A percentile compares a stretch with the other conserved stretches of the same genome.
Conservation (phyloP, 1,140 invertebrate species). For the Drosophila novamexicana region DNA sequence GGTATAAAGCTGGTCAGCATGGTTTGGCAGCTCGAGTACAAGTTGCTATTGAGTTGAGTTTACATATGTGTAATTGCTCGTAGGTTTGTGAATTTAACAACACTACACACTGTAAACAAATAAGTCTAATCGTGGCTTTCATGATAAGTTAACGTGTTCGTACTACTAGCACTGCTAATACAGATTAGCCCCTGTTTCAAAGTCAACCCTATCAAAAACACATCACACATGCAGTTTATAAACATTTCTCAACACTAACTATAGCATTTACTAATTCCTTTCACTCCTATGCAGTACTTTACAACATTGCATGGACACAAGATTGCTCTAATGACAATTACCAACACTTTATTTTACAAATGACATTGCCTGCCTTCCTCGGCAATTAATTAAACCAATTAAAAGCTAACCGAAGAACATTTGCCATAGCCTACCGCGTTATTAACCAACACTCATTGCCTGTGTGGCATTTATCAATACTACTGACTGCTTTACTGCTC, state of each 20-base stretch:
- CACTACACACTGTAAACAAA: slow-evolving; percentile 7
- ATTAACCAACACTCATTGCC: slow-evolving; percentile 34
- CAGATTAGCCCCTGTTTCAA: too few species aligned
- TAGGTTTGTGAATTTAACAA: slow-evolving; percentile 12
- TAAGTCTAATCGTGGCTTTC: background rate
- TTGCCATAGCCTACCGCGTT: background rate
- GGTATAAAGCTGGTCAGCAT: slow-evolving; percentile 46
- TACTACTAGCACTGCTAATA: too few species aligned
- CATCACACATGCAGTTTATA: too few species aligned
- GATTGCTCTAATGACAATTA: too few species aligned
- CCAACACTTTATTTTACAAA: too few species aligned
- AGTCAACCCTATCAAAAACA: too few species aligned
- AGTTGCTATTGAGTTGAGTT: slow-evolving; percentile 1
- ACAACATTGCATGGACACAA: too few species aligned
- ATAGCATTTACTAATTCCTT: too few species aligned
- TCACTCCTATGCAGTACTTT: too few species aligned
- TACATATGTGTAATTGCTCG: slow-evolving; percentile 8
- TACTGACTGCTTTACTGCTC: background rate
- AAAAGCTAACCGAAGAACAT: background rate
- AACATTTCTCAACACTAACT: too few species aligned
- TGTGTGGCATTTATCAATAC: background rate
- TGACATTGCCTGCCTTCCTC: background rate
- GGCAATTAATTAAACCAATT: too few species aligned
- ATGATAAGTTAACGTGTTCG: too few species aligned
- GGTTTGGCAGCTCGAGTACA: slow-evolving; percentile 16